phyloP scores from a whole-genome alignment of 2,888 invertebrate genomes.

The Drosophila borealis region DNA sequence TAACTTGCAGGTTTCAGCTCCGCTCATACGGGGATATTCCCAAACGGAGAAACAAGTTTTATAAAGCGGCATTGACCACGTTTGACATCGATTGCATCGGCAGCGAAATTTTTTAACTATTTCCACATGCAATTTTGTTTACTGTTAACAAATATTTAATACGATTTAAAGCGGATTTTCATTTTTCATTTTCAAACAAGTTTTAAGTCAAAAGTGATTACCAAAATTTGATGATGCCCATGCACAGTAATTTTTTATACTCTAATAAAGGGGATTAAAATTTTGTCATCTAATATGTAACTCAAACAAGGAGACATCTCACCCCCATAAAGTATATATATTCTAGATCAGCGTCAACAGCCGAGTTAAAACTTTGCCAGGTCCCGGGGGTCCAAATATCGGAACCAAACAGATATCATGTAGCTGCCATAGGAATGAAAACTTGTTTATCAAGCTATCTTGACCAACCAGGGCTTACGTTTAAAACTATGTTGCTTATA shows the following conservation, averaged over 20 bases:
- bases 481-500: too few species aligned
- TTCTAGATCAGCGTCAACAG: too few species aligned
- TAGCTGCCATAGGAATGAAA: too few species aligned
- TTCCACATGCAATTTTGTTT: constrained; percentile 64
- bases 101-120: constrained; percentile 67
- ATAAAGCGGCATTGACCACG: constrained; percentile 63
- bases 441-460: too few species aligned
- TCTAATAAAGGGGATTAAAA: neutral
- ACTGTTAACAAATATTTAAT: constrained; percentile 74
- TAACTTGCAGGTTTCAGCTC: constrained; percentile 43
- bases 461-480: too few species aligned
- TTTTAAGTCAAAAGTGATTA: constrained; percentile 18
- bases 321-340: too few species aligned
- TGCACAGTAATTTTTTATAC: constrained; percentile 59
- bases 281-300: too few species aligned
- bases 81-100: constrained; percentile 71
- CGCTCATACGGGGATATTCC: constrained; percentile 50
- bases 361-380: too few species aligned
- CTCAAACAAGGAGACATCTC: too few species aligned
- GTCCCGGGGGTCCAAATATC: too few species aligned
- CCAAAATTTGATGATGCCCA: constrained; percentile 6
- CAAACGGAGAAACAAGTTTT: constrained; percentile 63
- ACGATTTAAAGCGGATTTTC: constrained; percentile 60
- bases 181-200: constrained; percentile 32
- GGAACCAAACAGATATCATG: too few species aligned